Conservation (phyloP, 2,888 invertebrate species). For the Neocrepidodera transversa region DNA sequence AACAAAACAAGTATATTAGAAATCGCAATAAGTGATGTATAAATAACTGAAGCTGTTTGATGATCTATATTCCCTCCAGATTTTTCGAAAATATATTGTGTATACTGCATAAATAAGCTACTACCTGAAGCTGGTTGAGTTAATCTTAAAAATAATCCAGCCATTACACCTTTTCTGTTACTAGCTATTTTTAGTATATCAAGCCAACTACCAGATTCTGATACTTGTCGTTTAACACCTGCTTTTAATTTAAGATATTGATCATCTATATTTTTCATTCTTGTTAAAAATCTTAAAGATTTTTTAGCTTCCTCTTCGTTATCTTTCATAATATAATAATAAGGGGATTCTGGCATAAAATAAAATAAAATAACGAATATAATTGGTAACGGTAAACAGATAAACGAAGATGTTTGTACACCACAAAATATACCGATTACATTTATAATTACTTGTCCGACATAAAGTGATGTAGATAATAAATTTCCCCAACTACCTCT, state of each 20-base stretch:
- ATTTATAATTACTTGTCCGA: conserved; percentile 54
- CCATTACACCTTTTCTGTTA: conserved; percentile 45
- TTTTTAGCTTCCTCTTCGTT: conserved; percentile 42
- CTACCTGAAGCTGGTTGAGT: conserved; percentile 49
- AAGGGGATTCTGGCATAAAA: conserved; percentile 67
- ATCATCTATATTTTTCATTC: conserved; percentile 39
- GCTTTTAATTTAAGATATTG: conserved; percentile 40
- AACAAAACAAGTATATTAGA: conserved; percentile 41
- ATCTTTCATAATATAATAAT: conserved; percentile 46
- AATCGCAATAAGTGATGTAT: conserved; percentile 13
- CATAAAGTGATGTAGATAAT: conserved; percentile 43
- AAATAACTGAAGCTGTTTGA: conserved; percentile 43
- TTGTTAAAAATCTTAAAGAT: conserved; percentile 40
- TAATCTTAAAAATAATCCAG: conserved; percentile 43
- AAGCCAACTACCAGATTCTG: conserved; percentile 47
- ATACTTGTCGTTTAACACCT: conserved; percentile 46
- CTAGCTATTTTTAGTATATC: conserved; percentile 45
- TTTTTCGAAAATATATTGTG: conserved; percentile 49
- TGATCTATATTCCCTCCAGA: conserved; percentile 49
- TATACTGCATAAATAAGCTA: conserved; percentile 44
- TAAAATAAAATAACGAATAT: conserved; percentile 64
- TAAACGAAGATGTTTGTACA: conserved; percentile 63
- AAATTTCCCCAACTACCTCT: conserved; percentile 51
- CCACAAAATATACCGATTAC: conserved; percentile 63
- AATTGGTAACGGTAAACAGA: conserved; percentile 67